phyloP scores from a whole-genome alignment of 2,797 vertebrate species.

The Strix occidentalis region DNA sequence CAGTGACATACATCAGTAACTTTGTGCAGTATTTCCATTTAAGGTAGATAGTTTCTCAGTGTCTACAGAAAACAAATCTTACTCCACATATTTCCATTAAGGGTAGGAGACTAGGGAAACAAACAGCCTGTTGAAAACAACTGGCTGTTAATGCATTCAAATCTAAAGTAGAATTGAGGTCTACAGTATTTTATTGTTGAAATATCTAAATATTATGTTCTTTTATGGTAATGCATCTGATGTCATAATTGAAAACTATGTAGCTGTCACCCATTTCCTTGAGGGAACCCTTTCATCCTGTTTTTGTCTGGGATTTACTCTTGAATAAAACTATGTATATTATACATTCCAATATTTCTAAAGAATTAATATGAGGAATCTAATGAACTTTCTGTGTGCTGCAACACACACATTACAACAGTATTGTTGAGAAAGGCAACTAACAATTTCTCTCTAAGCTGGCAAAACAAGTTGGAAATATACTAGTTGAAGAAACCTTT shows the following conservation, averaged over 20 bases:
- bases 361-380: not conserved
- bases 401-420: not conserved
- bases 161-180: not conserved
- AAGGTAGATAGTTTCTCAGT: not conserved
- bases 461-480: not conserved
- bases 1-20: not conserved
- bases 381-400: not conserved
- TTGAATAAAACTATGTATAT: not conserved
- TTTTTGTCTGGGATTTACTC: not conserved
- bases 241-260: not conserved
- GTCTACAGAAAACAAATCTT: not conserved
- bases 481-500: not conserved
- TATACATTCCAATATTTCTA: not conserved
- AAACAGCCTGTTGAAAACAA: not conserved
- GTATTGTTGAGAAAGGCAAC: not conserved
- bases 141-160: not conserved
- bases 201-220: not conserved
- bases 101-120: not conserved
- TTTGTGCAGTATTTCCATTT: not conserved
- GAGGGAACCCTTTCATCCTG: not conserved
- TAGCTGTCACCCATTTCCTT: not conserved
- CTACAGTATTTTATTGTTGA: not conserved
- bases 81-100: not conserved
- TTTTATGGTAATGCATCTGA: not conserved
- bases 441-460: not conserved